Conservation (phyloP, 2,888 invertebrate genomes). For the Aethes cnicana region DNA sequence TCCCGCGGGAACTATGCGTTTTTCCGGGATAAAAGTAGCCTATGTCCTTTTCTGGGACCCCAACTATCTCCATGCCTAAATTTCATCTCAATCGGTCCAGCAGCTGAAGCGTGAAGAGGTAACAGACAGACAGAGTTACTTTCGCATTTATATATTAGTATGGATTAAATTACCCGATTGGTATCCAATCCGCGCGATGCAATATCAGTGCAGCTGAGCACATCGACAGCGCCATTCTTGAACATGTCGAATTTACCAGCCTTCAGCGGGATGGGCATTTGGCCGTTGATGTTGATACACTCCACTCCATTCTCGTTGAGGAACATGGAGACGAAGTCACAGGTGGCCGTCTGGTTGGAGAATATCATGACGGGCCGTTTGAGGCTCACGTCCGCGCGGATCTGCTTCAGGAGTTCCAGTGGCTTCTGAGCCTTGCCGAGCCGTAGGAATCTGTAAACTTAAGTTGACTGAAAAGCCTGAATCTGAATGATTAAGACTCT, state of each 20-base stretch:
- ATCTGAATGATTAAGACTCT: too few relatives aligned
- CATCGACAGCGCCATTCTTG: constrained; percentile 85
- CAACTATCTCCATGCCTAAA: too few relatives aligned
- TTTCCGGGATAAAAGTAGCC: too few relatives aligned
- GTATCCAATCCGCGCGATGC: constrained; percentile 96
- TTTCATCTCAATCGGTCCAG: too few relatives aligned
- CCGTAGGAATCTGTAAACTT: constrained; percentile 84
- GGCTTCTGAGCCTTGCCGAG: constrained; percentile 88
- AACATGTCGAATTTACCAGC: constrained; percentile 88
- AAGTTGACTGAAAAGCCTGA: neutral
- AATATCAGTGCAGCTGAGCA: constrained; percentile 94
- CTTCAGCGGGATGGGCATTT: constrained; percentile 86
- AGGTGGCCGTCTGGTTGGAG: constrained; percentile 89
- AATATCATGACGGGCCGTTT: constrained; percentile 90
- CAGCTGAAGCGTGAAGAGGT: too few relatives aligned
- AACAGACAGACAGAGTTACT: too few relatives aligned
- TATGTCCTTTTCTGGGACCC: too few relatives aligned
- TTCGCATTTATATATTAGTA: too few relatives aligned
- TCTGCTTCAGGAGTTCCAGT: constrained; percentile 85
- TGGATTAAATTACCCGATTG: constrained; percentile 73
- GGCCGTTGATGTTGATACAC: constrained; percentile 88
- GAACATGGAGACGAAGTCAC: constrained; percentile 90
- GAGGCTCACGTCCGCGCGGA: constrained; percentile 83
- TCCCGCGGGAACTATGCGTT: too few relatives aligned
- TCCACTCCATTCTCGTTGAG: constrained; percentile 88